phyloP scores from a whole-genome alignment of 2,797 vertebrate species.

The Dermochelys coriacea region DNA sequence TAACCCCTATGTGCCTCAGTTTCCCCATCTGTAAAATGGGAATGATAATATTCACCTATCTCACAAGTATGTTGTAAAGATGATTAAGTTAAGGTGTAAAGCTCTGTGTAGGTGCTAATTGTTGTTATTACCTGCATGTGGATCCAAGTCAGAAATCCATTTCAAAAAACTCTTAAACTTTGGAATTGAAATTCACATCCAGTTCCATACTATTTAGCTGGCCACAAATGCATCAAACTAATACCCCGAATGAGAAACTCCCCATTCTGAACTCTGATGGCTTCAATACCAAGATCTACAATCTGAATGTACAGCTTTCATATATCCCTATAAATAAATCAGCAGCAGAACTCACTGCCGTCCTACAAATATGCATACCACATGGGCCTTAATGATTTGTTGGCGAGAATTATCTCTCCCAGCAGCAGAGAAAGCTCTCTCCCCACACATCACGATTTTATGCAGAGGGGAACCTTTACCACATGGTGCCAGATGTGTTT shows the following conservation, averaged over 20 bases:
- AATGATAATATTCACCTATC: not conserved
- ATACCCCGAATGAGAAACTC: not conserved
- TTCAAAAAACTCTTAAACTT: not conserved
- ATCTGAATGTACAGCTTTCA: not conserved
- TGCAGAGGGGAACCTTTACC: not conserved
- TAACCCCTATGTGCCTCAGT: rapidly evolving
- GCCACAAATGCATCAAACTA: rapidly evolving
- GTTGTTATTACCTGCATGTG: not conserved
- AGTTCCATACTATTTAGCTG: rapidly evolving
- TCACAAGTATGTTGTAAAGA: not conserved
- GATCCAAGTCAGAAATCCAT: not conserved
- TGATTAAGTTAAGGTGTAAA: not conserved
- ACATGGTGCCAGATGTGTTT: slow-evolving; percentile 41
- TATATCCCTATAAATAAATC: slow-evolving; percentile 9
- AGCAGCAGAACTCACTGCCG: slow-evolving; percentile 34
- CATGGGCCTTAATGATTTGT: slow-evolving; percentile 69
- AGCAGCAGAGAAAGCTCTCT: slow-evolving; percentile 17
- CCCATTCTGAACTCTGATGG: not conserved
- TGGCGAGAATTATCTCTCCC: slow-evolving; percentile 50
- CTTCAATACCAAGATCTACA: not conserved
- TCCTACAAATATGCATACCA: slow-evolving; percentile 56
- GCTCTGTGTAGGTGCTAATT: not conserved
- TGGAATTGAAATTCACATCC: not conserved
- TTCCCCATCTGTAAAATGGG: not conserved
- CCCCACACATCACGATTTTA: slow-evolving; percentile 22